Conservation (phyloP, 2,113 vertebrate species). For the Sinocyclocheilus maitianheensis region DNA sequence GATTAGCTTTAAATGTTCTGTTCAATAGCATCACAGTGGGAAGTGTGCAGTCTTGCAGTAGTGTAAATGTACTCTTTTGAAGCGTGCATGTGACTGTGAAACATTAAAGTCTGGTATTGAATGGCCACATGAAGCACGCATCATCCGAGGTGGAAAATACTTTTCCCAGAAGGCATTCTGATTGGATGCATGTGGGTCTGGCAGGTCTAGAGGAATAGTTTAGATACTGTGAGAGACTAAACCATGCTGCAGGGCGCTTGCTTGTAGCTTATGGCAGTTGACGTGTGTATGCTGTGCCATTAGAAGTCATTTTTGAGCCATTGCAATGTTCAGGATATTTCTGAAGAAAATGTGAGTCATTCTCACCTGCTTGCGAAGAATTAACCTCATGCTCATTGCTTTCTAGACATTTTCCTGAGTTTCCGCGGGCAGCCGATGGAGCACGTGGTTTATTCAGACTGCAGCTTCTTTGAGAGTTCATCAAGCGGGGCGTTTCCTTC, state of each 20-base stretch:
- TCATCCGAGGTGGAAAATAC: background rate
- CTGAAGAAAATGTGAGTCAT: background rate
- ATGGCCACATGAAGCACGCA: background rate
- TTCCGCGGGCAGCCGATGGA: conserved; percentile 67
- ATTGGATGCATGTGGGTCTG: background rate
- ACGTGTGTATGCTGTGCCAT: too few relatives aligned
- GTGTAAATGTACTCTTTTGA: background rate
- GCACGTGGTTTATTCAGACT: conserved; percentile 69
- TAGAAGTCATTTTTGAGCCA: background rate
- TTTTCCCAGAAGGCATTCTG: background rate
- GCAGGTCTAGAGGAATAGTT: conserved; percentile 4
- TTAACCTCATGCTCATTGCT: background rate
- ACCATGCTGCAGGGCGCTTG: background rate
- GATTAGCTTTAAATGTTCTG: too few relatives aligned
- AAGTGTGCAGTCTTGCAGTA: too few relatives aligned
- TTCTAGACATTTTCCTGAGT: conserved; percentile 76
- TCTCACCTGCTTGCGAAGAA: background rate
- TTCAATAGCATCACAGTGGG: too few relatives aligned
- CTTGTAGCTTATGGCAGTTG: background rate
- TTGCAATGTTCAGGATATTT: background rate
- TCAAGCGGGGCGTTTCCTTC: conserved; percentile 61
- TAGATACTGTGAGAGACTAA: background rate
- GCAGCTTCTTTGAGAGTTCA: conserved; percentile 68
- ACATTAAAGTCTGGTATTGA: background rate
- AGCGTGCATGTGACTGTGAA: background rate